Evolutionary conservation across 2,888 invertebrate genomes (phyloP).

Genomic region (Ophion ellenae): DNA sequence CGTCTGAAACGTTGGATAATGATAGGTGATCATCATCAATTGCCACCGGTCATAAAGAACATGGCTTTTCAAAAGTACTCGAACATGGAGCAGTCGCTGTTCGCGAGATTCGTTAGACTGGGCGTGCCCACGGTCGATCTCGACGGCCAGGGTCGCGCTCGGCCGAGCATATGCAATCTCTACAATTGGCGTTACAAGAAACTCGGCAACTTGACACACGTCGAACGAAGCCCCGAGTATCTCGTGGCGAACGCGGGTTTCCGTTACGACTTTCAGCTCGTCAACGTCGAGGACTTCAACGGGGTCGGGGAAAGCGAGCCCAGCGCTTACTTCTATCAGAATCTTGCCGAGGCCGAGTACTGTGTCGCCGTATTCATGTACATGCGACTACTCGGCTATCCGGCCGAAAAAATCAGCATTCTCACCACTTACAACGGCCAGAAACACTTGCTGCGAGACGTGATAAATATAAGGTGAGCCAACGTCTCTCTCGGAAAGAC

Average conservation of each 20-base stretch:
- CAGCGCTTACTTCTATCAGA: constrained; percentile 99
- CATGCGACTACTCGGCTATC: constrained; percentile 98
- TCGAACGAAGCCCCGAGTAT: constrained; percentile 93
- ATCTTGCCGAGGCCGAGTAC: constrained; percentile 96
- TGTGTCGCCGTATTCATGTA: constrained; percentile 99
- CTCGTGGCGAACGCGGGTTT: constrained; percentile 96
- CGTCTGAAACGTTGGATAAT: constrained; percentile 99
- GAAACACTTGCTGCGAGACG: constrained; percentile 98
- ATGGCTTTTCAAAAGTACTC: constrained; percentile 99
- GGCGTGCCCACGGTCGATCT: constrained; percentile 99
- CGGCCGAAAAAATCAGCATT: constrained; percentile 98
- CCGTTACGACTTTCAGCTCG: constrained; percentile 95
- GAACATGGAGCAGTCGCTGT: constrained; percentile 99
- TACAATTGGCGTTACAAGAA: constrained; percentile 99
- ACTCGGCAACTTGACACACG: constrained; percentile 96
- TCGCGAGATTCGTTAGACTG: constrained; percentile 97
- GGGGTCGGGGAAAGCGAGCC: constrained; percentile 98
- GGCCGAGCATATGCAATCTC: constrained; percentile 95
- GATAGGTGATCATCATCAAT: constrained; percentile 99
- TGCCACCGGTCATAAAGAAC: constrained; percentile 99
- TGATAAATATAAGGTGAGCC: constrained; percentile 89
- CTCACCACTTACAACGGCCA: constrained; percentile 99
- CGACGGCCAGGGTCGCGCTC: constrained; percentile 98
- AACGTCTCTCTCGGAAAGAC: background rate
- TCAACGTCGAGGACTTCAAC: constrained; percentile 98